Evolutionary conservation across 2,888 invertebrate species (phyloP).

Genomic region (Plemyria rubiginata): DNA sequence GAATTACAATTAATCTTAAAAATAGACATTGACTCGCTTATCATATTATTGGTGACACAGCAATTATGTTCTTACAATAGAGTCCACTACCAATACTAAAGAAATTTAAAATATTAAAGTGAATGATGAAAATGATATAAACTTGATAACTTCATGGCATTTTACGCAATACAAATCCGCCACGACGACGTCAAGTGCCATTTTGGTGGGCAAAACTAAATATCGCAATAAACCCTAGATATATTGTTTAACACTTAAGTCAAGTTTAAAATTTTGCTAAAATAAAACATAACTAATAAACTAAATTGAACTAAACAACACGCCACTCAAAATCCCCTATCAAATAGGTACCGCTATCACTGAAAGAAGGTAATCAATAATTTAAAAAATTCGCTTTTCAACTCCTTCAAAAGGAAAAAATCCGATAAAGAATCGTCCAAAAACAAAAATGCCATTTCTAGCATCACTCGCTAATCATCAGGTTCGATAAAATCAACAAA

Average conservation of each 20-base stretch:
- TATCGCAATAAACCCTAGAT: constrained; percentile 78
- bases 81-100: constrained; percentile 71
- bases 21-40: constrained; percentile 75
- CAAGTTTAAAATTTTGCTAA: constrained; percentile 84
- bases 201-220: constrained; percentile 82
- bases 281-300: constrained; percentile 85
- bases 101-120: constrained; percentile 57
- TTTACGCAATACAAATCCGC: constrained; percentile 55
- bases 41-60: constrained; percentile 84
- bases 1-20: constrained; percentile 60
- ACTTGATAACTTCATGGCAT: constrained; percentile 74
- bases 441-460: constrained; percentile 81
- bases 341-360: constrained; percentile 80
- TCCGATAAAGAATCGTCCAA: constrained; percentile 60
- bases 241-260: constrained; percentile 83
- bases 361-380: constrained; percentile 78
- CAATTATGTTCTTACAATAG: constrained; percentile 71
- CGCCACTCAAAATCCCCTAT: constrained; percentile 74
- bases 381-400: constrained; percentile 65
- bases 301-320: constrained; percentile 85
- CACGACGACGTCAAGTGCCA: constrained; percentile 65
- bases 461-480: constrained; percentile 73
- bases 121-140: constrained; percentile 61
- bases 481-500: constrained; percentile 79
- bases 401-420: constrained; percentile 70